phyloP scores from a whole-genome alignment of 2,797 vertebrate species.

The Potorous gilbertii region DNA sequence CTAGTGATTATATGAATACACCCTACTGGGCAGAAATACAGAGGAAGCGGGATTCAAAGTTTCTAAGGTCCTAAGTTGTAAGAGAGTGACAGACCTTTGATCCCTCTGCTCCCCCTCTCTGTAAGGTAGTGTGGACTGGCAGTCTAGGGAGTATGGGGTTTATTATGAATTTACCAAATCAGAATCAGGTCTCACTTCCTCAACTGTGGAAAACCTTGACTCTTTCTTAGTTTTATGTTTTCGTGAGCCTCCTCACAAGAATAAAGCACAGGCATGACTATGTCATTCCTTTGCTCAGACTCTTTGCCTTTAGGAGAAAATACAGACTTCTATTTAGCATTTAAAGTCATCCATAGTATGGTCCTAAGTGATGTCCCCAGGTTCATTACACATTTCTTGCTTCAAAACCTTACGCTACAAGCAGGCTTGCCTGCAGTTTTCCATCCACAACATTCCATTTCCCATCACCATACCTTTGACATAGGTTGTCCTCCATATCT shows the following conservation, averaged over 20 bases:
- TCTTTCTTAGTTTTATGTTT: neutral
- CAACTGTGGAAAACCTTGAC: neutral
- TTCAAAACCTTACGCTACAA: neutral
- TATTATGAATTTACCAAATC: neutral
- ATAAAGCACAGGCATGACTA: neutral
- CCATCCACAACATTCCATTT: neutral
- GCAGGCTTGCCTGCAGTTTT: neutral
- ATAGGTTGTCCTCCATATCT: neutral
- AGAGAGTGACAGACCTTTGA: neutral
- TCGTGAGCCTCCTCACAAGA: neutral
- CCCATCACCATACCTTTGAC: neutral
- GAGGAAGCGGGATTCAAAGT: neutral
- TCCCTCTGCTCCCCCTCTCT: neutral
- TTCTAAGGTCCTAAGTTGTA: neutral
- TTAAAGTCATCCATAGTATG: too few relatives aligned
- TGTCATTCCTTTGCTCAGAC: neutral
- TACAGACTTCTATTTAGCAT: neutral
- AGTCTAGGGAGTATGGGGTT: neutral
- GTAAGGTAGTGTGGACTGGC: neutral
- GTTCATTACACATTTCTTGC: neutral
- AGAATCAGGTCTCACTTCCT: neutral
- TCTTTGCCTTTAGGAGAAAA: neutral
- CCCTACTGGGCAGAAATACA: neutral
- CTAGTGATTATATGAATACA: neutral
- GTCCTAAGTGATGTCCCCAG: neutral